Conservation (phyloP, 2,113 vertebrate species). For the Urocolius indicus region DNA sequence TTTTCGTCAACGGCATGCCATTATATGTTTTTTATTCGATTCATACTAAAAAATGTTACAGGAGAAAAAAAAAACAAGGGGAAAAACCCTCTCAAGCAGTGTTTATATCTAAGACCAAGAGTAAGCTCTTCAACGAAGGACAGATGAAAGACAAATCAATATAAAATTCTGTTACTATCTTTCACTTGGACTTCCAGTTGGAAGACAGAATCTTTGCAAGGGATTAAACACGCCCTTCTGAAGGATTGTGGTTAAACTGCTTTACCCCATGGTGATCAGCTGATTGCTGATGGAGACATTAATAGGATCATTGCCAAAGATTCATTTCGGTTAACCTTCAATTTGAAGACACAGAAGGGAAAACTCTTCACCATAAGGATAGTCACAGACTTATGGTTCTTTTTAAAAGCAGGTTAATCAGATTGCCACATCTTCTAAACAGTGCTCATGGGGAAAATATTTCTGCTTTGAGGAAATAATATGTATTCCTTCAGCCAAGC, state of each 20-base stretch:
- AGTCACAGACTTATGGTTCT: neutral
- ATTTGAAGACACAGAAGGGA: neutral
- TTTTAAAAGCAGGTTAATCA: neutral
- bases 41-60: neutral
- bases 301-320: neutral
- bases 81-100: neutral
- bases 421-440: conserved; percentile 1
- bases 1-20: neutral
- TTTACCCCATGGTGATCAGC: neutral
- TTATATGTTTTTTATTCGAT: neutral
- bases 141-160: neutral
- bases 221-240: neutral
- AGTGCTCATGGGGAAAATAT: neutral
- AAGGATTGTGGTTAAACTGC: neutral
- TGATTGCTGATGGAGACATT: neutral
- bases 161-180: neutral
- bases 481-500: neutral
- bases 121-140: neutral
- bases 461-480: neutral
- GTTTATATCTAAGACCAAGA: neutral
- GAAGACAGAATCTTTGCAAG: neutral
- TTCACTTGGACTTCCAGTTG: neutral
- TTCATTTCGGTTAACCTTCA: neutral
- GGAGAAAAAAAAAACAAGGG: neutral
- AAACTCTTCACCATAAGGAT: neutral